Conservation (phyloP, 2,888 invertebrate species). For the Beris morrisii region DNA sequence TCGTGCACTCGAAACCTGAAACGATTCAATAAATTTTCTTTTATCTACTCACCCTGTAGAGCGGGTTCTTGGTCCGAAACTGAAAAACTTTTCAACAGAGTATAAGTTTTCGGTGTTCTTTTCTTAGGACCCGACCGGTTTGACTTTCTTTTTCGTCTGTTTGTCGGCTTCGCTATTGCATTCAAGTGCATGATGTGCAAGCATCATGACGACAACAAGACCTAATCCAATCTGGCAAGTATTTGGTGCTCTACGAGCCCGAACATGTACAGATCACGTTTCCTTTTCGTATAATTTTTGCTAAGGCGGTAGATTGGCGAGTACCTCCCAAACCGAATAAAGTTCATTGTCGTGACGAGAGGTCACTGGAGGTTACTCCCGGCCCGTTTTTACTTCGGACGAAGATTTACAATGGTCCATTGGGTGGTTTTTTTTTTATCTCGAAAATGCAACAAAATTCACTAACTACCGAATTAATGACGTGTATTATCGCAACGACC, state of each 20-base stretch:
- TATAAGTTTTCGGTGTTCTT: constrained; percentile 15
- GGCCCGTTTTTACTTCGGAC: constrained; percentile 9
- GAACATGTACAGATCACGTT: constrained; percentile 15
- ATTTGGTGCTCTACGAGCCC: not conserved
- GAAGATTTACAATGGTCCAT: constrained; percentile 5
- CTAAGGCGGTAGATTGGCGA: too few relatives aligned
- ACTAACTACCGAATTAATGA: too few relatives aligned
- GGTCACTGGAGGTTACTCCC: constrained; percentile 26
- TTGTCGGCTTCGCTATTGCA: constrained; percentile 19
- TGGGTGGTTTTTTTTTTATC: too few relatives aligned
- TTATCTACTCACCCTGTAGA: too few relatives aligned
- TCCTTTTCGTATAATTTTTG: constrained; percentile 5
- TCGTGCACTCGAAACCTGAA: too few relatives aligned
- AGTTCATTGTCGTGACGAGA: constrained; percentile 30
- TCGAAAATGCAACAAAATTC: too few relatives aligned
- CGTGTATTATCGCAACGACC: too few relatives aligned
- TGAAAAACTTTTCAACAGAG: constrained; percentile 20
- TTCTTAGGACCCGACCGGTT: constrained; percentile 13
- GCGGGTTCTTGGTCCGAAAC: not conserved
- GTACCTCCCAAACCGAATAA: constrained; percentile 2
- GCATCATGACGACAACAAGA: constrained; percentile 29
- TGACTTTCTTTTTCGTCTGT: constrained; percentile 10
- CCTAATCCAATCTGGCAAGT: constrained; percentile 29
- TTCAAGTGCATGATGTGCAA: constrained; percentile 27
- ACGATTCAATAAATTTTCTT: too few relatives aligned